Conservation (phyloP, 2,888 invertebrate genomes). For the Melanargia galathea region DNA sequence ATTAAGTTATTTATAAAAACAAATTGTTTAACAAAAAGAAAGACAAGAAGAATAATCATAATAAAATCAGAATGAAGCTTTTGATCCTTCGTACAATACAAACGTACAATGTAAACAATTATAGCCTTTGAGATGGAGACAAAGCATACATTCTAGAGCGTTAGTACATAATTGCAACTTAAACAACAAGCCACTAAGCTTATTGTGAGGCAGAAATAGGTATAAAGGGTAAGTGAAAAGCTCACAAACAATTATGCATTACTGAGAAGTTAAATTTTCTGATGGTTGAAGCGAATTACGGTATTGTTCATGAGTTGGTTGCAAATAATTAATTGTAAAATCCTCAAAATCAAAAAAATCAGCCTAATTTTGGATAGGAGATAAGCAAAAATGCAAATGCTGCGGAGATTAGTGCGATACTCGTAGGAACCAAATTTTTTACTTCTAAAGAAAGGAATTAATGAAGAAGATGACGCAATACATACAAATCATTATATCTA, state of each 20-base stretch:
- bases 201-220: slow-evolving; percentile 14
- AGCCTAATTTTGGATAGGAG: neutral
- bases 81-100: slow-evolving; percentile 13
- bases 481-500: too few species aligned
- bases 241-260: slow-evolving; percentile 20
- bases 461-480: too few species aligned
- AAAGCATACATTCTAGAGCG: slow-evolving; percentile 13
- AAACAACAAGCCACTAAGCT: slow-evolving; percentile 23
- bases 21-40: neutral
- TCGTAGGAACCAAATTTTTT: too few species aligned
- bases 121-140: slow-evolving; percentile 18
- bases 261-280: neutral
- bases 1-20: neutral
- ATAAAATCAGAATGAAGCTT: slow-evolving; percentile 2
- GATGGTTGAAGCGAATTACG: neutral
- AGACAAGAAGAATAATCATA: neutral
- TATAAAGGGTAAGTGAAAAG: slow-evolving; percentile 6
- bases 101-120: slow-evolving; percentile 19
- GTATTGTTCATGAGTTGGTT: neutral
- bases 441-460: too few species aligned
- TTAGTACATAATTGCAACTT: slow-evolving; percentile 20
- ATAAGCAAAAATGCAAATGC: neutral
- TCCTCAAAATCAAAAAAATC: neutral
- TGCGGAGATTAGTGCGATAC: too few species aligned
- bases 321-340: neutral